A percentile compares a stretch with the other conserved stretches of the same genome.
Evolutionary conservation across 2,113 vertebrate genomes (phyloP).

Genomic region (Amphiprion percula): DNA sequence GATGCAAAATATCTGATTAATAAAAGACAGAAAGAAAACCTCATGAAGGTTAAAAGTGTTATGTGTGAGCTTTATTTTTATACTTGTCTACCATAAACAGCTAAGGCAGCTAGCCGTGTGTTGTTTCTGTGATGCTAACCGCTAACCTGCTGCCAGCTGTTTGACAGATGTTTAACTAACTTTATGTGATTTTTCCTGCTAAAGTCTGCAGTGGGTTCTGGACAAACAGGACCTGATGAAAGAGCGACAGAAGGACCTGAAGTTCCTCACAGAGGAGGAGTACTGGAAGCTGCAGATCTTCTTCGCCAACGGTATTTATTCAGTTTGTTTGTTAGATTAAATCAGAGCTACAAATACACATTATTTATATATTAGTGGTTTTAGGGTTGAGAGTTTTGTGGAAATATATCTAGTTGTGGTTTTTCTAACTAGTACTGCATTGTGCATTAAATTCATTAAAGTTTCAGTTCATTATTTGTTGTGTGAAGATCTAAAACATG

Average conservation of each 20-base stretch:
- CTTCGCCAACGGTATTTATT: constrained; percentile 95
- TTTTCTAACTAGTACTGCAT: too few relatives aligned
- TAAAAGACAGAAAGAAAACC: not conserved
- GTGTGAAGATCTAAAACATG: too few relatives aligned
- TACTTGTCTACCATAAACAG: not conserved
- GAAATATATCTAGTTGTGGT: too few relatives aligned
- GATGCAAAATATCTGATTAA: not conserved
- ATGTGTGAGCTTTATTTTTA: fast-evolving
- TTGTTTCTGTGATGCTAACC: constrained; percentile 6
- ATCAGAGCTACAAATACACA: too few relatives aligned
- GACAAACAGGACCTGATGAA: constrained; percentile 99
- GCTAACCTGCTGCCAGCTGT: constrained; percentile 19
- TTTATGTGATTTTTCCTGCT: not conserved
- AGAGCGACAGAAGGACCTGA: constrained; percentile 97
- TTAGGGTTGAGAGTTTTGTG: too few relatives aligned
- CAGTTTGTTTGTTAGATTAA: not conserved
- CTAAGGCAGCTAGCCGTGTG: not conserved
- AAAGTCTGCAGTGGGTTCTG: constrained; percentile 98
- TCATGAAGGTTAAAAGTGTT: too few relatives aligned
- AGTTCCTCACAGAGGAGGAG: constrained; percentile 97
- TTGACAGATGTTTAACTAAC: not conserved
- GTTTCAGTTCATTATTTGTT: too few relatives aligned
- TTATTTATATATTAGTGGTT: too few relatives aligned
- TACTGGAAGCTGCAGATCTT: constrained; percentile 99
- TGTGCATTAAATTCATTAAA: too few relatives aligned